Base-by-base conservation (phyloP, 2,888 invertebrate species). In the Caenorhabditis plicata region DNA sequence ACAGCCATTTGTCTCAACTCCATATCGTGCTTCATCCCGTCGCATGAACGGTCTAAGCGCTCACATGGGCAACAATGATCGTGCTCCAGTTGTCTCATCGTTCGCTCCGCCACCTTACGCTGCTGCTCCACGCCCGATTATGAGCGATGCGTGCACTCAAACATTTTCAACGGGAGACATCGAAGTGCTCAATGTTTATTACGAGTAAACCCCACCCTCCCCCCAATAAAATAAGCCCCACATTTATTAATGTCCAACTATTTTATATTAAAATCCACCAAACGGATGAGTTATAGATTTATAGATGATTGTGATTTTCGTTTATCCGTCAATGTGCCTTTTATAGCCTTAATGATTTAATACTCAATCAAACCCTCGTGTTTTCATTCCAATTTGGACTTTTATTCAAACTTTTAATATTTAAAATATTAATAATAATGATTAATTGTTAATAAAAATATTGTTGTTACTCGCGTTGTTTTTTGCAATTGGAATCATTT, bases 181-280 rank as follows among this genome's bases (percentile, higher is more conserved):
- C 52, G 92, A 92, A 49, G 75, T 75, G 63, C 69, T 76, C 55
- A 73, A 79, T 43, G 72, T 77, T 20, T 78, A 65, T 56, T 78
- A 75, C 69, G 77, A 77, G 63, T 70, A 54, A 56, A 32, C 35
- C 2, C 45, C 2, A 15, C 35, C 17, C 13, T 33, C 13, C 29
- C 8, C 13, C 13, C 29, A 8, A 8, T 9, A 8, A 8, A 29
- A 9, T 29, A 29, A 11, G 29, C 11, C 8, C 29, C 29, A 29
- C 29, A 11, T 13, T 9, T 7, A 29, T 29, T 29, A 7, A 29
- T 29, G 7, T 29, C 11, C 29, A 29, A 29, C 29, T 7, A 7
- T n/a, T 33, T 15, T 33, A 7, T n/a, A n/a, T 33, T 13, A n/a
- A n/a, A n/a, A n/a, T n/a, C n/a, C n/a, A n/a, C n/a, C n/a, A n/a